phyloP scores from a whole-genome alignment of 2,888 invertebrate species.

The Tipula unca region DNA sequence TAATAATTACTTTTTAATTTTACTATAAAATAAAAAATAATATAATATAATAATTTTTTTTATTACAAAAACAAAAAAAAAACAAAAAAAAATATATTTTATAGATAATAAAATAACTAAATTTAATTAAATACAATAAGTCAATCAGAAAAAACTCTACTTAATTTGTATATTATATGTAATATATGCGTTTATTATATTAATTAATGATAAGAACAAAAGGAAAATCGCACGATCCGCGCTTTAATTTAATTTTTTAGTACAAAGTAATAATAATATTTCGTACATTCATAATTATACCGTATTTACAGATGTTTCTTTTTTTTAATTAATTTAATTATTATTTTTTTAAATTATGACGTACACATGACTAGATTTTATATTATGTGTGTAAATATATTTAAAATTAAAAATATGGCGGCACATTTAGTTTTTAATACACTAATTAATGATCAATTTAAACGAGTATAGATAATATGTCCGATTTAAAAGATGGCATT shows the following conservation, averaged over 20 bases:
- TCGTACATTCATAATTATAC: background rate
- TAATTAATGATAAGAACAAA: background rate
- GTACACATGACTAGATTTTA: slow-evolving; percentile 10
- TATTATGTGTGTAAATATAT: slow-evolving; percentile 1
- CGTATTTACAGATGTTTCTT: background rate
- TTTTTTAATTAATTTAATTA: background rate
- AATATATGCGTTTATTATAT: background rate
- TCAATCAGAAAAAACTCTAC: background rate
- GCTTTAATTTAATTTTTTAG: background rate
- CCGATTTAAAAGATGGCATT: background rate
- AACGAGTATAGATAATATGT: background rate
- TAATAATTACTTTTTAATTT: slow-evolving; percentile 8
- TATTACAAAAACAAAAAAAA: slow-evolving; percentile 1
- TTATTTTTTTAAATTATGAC: background rate
- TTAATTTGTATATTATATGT: background rate
- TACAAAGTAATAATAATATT: background rate
- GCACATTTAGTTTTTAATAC: background rate
- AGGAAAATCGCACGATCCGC: background rate
- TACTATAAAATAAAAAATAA: slow-evolving; percentile 8
- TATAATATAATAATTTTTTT: background rate
- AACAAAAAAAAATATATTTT: background rate
- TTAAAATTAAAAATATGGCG: background rate
- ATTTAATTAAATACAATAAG: slow-evolving; percentile 14
- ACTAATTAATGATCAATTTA: background rate
- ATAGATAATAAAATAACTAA: background rate